Conservation (phyloP, 1,140 invertebrate genomes). For the Caenorhabditis latens region DNA sequence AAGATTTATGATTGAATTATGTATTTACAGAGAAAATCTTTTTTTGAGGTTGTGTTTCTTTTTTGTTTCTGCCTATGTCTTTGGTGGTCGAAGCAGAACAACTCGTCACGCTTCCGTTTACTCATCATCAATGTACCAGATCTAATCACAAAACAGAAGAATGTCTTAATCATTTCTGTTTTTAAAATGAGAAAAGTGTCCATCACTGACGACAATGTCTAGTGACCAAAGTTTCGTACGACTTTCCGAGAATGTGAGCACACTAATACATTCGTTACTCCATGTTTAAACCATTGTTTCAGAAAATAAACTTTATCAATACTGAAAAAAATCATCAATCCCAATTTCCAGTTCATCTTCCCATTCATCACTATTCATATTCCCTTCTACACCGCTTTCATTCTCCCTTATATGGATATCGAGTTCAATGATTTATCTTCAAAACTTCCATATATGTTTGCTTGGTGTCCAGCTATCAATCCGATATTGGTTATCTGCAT, state of each 20-base stretch:
- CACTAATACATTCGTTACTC: too few relatives aligned
- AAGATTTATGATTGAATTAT: conserved; percentile 6
- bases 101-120: too few relatives aligned
- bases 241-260: too few relatives aligned
- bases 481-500: conserved; percentile 5
- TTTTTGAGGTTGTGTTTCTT: background rate
- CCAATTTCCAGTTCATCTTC: conserved; percentile 26
- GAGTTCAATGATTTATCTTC: conserved; percentile 9
- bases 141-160: too few relatives aligned
- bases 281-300: too few relatives aligned
- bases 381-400: conserved; percentile 4
- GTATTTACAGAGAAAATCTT: background rate
- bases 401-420: background rate
- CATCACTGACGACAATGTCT: too few relatives aligned
- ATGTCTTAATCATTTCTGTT: too few relatives aligned
- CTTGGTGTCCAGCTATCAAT: conserved; percentile 32
- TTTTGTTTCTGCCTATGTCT: background rate
- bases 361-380: conserved; percentile 20
- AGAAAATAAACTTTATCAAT: too few relatives aligned
- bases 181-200: too few relatives aligned
- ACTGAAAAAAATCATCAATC: too few relatives aligned
- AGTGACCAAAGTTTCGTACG: too few relatives aligned
- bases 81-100: background rate
- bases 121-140: too few relatives aligned
- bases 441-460: conserved; percentile 10